phyloP scores from a whole-genome alignment of 1,140 invertebrate genomes.

The Heliothis subflexa region DNA sequence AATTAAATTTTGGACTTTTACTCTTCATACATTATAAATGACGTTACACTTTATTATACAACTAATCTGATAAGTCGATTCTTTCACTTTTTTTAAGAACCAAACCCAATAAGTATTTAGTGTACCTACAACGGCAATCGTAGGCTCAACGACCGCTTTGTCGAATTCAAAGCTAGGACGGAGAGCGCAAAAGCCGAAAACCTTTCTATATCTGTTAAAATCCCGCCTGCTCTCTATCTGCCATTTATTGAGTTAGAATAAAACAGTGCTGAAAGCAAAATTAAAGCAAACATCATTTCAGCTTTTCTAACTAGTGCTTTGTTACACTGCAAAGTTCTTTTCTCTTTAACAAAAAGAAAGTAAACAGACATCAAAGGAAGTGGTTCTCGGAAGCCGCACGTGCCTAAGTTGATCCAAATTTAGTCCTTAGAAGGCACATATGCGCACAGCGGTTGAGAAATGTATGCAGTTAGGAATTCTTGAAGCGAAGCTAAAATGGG shows the following conservation, averaged over 20 bases:
- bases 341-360: constrained; percentile 16
- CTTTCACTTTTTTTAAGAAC: too few relatives aligned
- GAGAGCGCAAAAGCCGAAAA: neutral
- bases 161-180: neutral
- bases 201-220: neutral
- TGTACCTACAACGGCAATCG: too few relatives aligned
- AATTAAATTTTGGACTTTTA: too few relatives aligned
- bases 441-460: neutral
- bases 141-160: constrained; percentile 2
- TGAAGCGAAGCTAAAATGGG: neutral
- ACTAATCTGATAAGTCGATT: too few relatives aligned
- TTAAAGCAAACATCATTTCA: neutral
- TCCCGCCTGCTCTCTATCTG: constrained; percentile 10
- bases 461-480: neutral
- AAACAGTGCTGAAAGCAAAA: neutral
- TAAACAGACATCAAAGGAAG: constrained; percentile 43
- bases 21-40: too few relatives aligned
- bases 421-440: constrained; percentile 20
- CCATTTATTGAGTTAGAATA: constrained; percentile 16
- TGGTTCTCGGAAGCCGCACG: constrained; percentile 23
- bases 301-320: neutral
- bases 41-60: too few relatives aligned
- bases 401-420: constrained; percentile 43
- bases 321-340: constrained; percentile 5
- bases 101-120: too few relatives aligned